Evolutionary conservation across 2,888 invertebrate species (phyloP).

Genomic region (Dolomedes plantarius): DNA sequence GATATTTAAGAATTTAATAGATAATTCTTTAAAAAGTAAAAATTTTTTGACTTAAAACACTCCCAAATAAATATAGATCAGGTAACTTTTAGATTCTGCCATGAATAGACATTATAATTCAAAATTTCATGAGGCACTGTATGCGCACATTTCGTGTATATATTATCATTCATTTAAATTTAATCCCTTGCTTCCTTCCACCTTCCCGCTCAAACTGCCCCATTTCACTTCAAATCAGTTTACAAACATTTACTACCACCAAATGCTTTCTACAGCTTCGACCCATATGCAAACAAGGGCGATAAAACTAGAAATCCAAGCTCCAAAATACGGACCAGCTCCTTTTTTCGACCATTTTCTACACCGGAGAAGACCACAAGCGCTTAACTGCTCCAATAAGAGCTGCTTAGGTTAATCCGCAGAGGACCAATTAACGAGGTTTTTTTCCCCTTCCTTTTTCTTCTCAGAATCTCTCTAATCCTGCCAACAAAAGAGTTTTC

Average conservation of each 20-base stretch:
- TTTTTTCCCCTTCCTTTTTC: not conserved
- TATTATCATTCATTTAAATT: not conserved
- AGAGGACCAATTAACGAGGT: constrained; percentile 12
- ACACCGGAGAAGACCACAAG: not conserved
- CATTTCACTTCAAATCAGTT: constrained; percentile 2
- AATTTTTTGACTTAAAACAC: too few species aligned
- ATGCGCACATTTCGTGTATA: constrained; percentile 2
- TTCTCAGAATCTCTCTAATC: not conserved
- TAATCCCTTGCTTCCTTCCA: not conserved
- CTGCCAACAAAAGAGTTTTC: not conserved
- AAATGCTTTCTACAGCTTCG: constrained; percentile 8
- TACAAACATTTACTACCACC: constrained; percentile 10
- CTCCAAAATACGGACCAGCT: not conserved
- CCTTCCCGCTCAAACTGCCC: not conserved
- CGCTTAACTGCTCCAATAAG: constrained; percentile 20
- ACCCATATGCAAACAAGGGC: constrained; percentile 13
- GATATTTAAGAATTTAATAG: too few species aligned
- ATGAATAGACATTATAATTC: too few species aligned
- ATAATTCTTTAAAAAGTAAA: too few species aligned
- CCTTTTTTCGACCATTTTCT: constrained; percentile 14
- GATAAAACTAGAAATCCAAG: not conserved
- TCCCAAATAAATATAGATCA: too few species aligned
- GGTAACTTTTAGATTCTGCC: too few species aligned
- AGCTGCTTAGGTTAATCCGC: constrained; percentile 17
- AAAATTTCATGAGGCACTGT: too few species aligned